Percentiles rank a stretch among this genome's conserved stretches.
These are phyloP conservation scores for Bostrychus sinensis DNA, from an alignment of 2,113 vertebrate species.

Conservation along the genomic window DNA sequence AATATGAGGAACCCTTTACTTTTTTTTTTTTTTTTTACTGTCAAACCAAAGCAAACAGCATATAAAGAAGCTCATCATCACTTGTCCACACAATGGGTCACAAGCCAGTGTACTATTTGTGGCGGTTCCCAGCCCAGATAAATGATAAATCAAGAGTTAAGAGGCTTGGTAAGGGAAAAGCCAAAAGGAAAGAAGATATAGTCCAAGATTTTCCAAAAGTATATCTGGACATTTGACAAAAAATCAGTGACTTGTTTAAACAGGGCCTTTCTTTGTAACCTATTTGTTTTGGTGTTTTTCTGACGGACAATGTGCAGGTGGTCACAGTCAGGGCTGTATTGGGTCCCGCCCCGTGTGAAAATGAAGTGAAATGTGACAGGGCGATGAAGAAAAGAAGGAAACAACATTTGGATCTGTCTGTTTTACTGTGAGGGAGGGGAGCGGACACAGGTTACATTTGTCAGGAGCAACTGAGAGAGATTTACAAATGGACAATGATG, in stretches of 20 bases:
- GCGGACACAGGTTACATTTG: constrained; percentile 43
- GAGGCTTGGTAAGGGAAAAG: too few species aligned
- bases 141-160: too few species aligned
- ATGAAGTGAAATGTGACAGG: constrained; percentile 28
- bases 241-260: background rate
- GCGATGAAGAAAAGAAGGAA: constrained; percentile 20
- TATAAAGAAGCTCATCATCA: too few species aligned
- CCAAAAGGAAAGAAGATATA: too few species aligned
- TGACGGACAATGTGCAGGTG: constrained; percentile 1
- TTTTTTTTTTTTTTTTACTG: too few species aligned
- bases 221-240: too few species aligned
- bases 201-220: too few species aligned
- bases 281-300: constrained; percentile 4
- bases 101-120: too few species aligned
- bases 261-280: background rate
- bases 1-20: too few species aligned
- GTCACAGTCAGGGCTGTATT: constrained; percentile 31
- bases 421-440: constrained; percentile 31
- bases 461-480: constrained; percentile 39
- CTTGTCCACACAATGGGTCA: too few species aligned
- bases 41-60: too few species aligned
- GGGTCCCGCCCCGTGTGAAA: constrained; percentile 25
- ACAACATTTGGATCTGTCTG: constrained; percentile 15
- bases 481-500: constrained; percentile 28
- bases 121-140: too few species aligned